These are phyloP conservation scores for Euzophera pinguis DNA, from an alignment of 2,888 invertebrate species.

Conservation along the genomic window DNA sequence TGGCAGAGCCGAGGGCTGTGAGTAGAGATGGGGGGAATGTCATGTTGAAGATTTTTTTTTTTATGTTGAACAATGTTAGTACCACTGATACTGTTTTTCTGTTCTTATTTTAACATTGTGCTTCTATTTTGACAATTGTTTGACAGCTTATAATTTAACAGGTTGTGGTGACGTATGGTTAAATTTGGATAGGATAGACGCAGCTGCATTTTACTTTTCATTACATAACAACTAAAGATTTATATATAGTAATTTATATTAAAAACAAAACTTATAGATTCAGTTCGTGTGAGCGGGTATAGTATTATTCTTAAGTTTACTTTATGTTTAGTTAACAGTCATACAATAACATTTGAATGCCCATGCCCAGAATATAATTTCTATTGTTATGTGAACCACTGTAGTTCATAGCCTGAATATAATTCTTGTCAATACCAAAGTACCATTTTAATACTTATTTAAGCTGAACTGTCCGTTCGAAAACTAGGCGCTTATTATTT, in stretches of 20 bases:
- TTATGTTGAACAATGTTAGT: not conserved
- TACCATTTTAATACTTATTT: constrained; percentile 17
- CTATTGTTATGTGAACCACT: too few relatives aligned
- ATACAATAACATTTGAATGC: too few relatives aligned
- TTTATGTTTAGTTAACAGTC: too few relatives aligned
- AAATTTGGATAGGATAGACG: not conserved
- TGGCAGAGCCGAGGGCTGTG: not conserved
- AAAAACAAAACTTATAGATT: too few relatives aligned
- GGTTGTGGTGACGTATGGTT: not conserved
- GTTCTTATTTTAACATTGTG: not conserved
- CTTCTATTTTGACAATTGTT: not conserved
- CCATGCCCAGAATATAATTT: too few relatives aligned
- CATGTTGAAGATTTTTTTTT: not conserved
- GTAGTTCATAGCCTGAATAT: not conserved
- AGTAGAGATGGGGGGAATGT: not conserved
- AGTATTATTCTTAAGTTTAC: too few relatives aligned
- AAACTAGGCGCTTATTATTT: constrained; percentile 25
- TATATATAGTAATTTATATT: too few relatives aligned
- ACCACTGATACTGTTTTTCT: not conserved
- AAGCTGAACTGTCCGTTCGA: constrained; percentile 19
- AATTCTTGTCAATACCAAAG: constrained; percentile 30
- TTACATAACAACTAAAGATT: not conserved
- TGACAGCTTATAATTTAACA: not conserved
- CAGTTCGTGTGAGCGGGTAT: too few relatives aligned
- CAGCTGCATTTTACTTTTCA: not conserved